phyloP scores from a whole-genome alignment of 2,113 vertebrate genomes.

The Hassar affinis region DNA sequence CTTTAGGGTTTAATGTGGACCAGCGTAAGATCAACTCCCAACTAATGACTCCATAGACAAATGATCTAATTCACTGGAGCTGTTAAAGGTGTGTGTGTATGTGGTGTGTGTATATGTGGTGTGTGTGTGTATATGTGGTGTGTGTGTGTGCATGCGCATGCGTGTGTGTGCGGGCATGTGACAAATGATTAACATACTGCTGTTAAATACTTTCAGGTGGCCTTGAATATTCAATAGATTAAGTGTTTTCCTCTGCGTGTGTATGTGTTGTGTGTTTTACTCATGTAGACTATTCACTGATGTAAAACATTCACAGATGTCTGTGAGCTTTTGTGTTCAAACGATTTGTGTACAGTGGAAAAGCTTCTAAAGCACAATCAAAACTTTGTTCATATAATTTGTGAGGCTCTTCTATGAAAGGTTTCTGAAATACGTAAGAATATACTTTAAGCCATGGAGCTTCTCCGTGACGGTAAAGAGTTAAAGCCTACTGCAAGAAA shows the following conservation, averaged over 20 bases:
- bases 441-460: not conserved
- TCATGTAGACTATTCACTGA: not conserved
- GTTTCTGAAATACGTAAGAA: not conserved
- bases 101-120: no score
- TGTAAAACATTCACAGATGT: not conserved
- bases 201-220: constrained; percentile 50
- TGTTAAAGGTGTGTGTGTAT: constrained; percentile 31
- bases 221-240: constrained; percentile 21
- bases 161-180: constrained; percentile 10
- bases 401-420: not conserved
- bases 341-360: no score
- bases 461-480: not conserved
- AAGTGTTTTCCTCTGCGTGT: not conserved
- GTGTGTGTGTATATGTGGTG: no score
- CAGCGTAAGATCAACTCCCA: constrained; percentile 46
- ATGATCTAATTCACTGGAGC: constrained; percentile 57
- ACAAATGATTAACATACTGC: constrained; percentile 27
- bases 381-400: not conserved
- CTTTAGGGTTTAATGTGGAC: constrained; percentile 58
- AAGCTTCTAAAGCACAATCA: not conserved
- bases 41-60: constrained; percentile 58
- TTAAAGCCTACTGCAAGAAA: not conserved
- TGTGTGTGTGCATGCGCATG: constrained; percentile 22
- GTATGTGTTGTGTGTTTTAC: not conserved
- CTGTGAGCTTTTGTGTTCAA: not conserved